Evolutionary conservation across 2,797 vertebrate species (phyloP), one percentile per base, ranked within the genome.

Genomic region (Cirrhinus molitorella): DNA sequence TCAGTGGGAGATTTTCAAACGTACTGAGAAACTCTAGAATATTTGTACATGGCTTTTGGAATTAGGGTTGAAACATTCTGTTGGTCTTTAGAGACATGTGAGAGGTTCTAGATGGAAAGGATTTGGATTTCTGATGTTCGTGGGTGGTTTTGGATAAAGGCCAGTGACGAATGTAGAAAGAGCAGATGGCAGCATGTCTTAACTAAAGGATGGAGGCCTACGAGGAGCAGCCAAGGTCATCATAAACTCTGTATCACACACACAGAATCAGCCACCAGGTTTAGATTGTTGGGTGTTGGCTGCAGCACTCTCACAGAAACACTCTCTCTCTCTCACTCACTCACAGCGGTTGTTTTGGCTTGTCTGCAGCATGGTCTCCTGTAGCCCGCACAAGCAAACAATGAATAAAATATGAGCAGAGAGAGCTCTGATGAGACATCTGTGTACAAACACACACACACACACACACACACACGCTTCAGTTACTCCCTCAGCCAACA

Each of bases 151-250:
- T 85, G 79, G 83, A 76, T 13, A 47, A 43, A 67, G 14, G 79
- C 65, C 83, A 81, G 63, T 51, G 79, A 68, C 47, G 34, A 65
- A 76, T 61, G 43, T 51, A 61, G 71, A 59, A 80, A 70, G 53
- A 85, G 83, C 79, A 85, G 83, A 85, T 81, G 79, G 79, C 73
- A 49, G 63, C 14, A 34, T 51, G 43, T 81, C 71, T 76, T 57
- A 51, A 75, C 77, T 81, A 75, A 85, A 81, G 71, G 65, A 81
- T 70, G 63, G 79, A 75, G 79, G 57, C 4, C 68, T 51, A 43
- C 12, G 12, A 57, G 55, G 49, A 55, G 23, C 43, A 23, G 28
- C 70, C 51, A 57, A 85, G 79, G 83, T 81, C 72, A 85, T 31
- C 21, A 57, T 76, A 72, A 81, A 85, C 70, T 61, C 28, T 6